Conservation (phyloP, 2,888 invertebrate genomes). For the Vanessa cardui region DNA sequence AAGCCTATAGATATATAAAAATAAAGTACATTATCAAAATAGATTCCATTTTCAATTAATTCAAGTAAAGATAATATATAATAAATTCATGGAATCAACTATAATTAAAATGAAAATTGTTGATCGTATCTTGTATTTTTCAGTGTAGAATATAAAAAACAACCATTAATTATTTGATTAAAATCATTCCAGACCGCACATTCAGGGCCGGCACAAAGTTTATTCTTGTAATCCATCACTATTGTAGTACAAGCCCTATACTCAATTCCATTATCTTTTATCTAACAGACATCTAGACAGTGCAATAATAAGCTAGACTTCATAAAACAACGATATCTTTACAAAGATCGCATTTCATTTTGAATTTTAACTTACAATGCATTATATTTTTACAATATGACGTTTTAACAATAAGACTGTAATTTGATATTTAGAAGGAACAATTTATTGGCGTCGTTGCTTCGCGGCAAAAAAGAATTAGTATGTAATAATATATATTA, state of each 20-base stretch:
- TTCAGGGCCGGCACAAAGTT: not conserved
- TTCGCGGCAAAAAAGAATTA: not conserved
- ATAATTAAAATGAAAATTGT: too few relatives aligned
- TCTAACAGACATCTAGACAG: constrained; percentile 38
- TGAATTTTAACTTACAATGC: constrained; percentile 19
- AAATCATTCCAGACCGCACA: not conserved
- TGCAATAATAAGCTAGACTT: constrained; percentile 42
- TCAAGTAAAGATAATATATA: too few relatives aligned
- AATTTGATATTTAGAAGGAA: not conserved
- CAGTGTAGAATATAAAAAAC: not conserved
- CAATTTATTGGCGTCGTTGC: not conserved
- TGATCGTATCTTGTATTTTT: too few relatives aligned
- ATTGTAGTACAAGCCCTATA: constrained; percentile 26
- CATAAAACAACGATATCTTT: constrained; percentile 44
- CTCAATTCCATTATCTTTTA: constrained; percentile 29
- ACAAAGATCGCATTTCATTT: constrained; percentile 37
- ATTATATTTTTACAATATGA: constrained; percentile 12
- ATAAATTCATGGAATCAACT: too few relatives aligned
- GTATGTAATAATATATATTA: too few relatives aligned
- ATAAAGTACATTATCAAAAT: too few relatives aligned
- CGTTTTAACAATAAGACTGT: not conserved
- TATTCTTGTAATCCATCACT: constrained; percentile 23
- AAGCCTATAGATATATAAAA: too few relatives aligned
- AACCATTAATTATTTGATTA: not conserved
- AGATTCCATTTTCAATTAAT: too few relatives aligned